Base-by-base conservation (phyloP, 53 echinoderm and acorn worm species). In the Mesocentrotus franciscanus region DNA sequence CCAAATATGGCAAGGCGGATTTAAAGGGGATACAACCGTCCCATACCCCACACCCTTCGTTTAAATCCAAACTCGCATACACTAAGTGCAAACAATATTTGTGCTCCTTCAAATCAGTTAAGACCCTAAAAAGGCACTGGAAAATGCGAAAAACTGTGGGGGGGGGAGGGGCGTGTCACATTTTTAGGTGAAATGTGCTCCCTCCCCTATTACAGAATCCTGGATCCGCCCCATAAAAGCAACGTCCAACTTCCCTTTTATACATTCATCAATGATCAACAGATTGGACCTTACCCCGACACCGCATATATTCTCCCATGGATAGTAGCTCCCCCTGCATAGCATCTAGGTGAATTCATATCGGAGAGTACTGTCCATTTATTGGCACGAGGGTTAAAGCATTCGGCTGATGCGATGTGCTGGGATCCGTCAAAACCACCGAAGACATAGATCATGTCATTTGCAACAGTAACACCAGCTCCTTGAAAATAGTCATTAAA, bases 341-440 rank as follows among this genome's bases (percentile, higher is more conserved):
- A 97, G 79, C 97, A 96, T 39, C 97, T 90, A 0, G 96, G 39
- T 49, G 95, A 90, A 18, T 95, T 94, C 97, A 97, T 97, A 55
- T 94, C 96, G 55, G 97, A 75, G 17, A 96, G 91, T 1, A 94
- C 79, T 1, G 95, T 95, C 97, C 97, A 97, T 56, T 90, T 91
- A 95, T 97, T 96, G 32, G 97, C 94, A 22, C 96, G 59, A 20
- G 97, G 97, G 76, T 97, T 96, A 76, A 96, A 97, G 61, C 97
- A 96, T 76, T 97, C 97, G 27, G 95, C 97, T 9, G 97, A 96
- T 22, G 96, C 60, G 13, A 97, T 56, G 90, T 97, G 97, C 61
- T 96, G 79, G 1, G 92, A 91, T 24, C 97, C 97, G 58, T 97
- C 96, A 60, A 95, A 97, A 7, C 97, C 97, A 49, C 97, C 97